A percentile compares a stretch with the other conserved stretches of the same genome.
Conservation (phyloP, 2,113 vertebrate species). For the Craseonycteris thonglongyai region DNA sequence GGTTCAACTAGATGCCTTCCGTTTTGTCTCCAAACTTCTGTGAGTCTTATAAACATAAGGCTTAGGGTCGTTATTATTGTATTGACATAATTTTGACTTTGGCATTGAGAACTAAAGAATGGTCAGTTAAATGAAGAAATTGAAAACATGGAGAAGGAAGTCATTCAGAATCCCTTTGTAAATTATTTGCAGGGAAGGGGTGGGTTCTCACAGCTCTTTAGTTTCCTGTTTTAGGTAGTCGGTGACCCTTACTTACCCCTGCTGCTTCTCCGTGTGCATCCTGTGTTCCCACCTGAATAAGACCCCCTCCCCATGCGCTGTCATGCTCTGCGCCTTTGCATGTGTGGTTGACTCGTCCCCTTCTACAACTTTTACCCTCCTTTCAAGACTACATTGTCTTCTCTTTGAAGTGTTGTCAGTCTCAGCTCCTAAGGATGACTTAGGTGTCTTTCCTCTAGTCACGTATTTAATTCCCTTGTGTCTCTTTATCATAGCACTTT, state of each 20-base stretch:
- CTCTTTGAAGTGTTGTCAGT: background rate
- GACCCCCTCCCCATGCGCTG: accelerated
- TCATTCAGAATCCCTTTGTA: slow-evolving; percentile 28
- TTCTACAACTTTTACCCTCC: background rate
- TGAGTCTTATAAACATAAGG: background rate
- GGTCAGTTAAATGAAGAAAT: background rate
- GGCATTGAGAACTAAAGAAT: background rate
- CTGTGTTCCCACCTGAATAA: background rate
- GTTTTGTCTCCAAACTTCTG: background rate
- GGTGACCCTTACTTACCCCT: background rate
- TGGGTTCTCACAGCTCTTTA: slow-evolving; percentile 29
- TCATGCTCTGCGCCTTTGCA: background rate
- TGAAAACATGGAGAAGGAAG: slow-evolving; percentile 5
- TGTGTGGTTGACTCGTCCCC: background rate
- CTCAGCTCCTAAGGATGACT: background rate
- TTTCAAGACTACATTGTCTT: background rate
- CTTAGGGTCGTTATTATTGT: background rate
- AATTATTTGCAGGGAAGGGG: slow-evolving; percentile 44
- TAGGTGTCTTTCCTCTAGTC: background rate
- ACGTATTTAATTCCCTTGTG: background rate
- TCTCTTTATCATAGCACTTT: background rate
- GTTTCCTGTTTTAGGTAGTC: slow-evolving; percentile 37
- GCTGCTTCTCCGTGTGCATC: background rate
- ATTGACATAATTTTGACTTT: background rate
- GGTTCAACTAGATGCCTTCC: background rate